Base-by-base conservation (phyloP, 2,888 invertebrate genomes). In the Drosophila parthenogenetica region DNA sequence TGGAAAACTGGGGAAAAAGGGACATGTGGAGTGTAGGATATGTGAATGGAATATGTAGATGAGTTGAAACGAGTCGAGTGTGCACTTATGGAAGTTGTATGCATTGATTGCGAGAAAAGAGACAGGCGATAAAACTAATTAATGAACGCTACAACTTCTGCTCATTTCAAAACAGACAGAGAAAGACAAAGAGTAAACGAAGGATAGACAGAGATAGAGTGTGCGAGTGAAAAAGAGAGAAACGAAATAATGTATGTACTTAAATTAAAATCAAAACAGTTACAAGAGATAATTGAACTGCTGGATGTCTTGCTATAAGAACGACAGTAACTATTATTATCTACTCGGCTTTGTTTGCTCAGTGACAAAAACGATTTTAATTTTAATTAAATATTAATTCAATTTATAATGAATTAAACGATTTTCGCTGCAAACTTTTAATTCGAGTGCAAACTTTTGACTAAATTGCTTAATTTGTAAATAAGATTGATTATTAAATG, bases 41-140 rank as follows among this genome's bases (percentile, higher is more conserved):
- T 68, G 51, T 51, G 60, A 48, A 69, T 73, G 69, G 51, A 22
- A 35, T 35, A 13, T 35, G 35, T 13, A 29, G 51, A 69, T 73
- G 70, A 55, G 32, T 45, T 42, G 17, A 22, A 48, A 54, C 48
- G 51, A 32, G 32, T 51, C 49, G 14, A 51, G 70, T 49, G 65
- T 37, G 39, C 54, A 61, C 61, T 61, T 61, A 66, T 50, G 37
- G 46, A 46, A 61, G 60, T 71, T 72, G 58, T 57, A 48, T 49
- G 66, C 72, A 53, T 57, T 65, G 71, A 72, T 72, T 71, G 71
- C 55, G 59, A 57, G 63, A 48, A 49, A 57, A 42, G 60, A 65
- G 60, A 43, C 50, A 55, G 55, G 65, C 72, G 45, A 72, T 64
- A 65, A 71, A 71, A 72, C 72, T 77, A 77, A 75, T 77, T 72